Evolutionary conservation across 2,888 invertebrate species (phyloP), one percentile per base, ranked within the genome.

Genomic region (Machimus atricapillus): DNA sequence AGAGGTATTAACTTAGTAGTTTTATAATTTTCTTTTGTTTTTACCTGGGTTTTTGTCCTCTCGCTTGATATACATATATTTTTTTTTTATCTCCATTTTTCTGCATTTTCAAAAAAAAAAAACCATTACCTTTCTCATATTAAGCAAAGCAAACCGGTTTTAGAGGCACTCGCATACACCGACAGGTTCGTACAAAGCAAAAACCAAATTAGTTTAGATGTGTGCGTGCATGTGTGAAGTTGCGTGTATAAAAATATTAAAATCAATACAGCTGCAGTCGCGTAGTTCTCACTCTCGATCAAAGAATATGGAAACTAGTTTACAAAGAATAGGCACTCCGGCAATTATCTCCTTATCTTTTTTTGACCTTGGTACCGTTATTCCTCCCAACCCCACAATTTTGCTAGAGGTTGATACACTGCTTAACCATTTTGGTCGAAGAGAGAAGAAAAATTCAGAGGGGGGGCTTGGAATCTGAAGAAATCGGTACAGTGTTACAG

Each of bases 1-100:
- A 95, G 95, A 96, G 95, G 95, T 96, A 95, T 95, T 95, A 94
- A 94, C 92, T n/a, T n/a, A 91, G 90, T 90, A 93, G 93, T 93
- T n/a, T n/a, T 91, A 90, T 90, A 93, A 93, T 93, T 93, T n/a
- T 93, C 91, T 93, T 93, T 89, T 93, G 93, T 93, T 93, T n/a
- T 78, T 78, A 56, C 56, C 89, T 86, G 73, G 82, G 52, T 87
- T 87, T n/a, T 87, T 82, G 78, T 76, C 87, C 56, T 86, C 66
- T 87, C 23, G 37, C 85, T 19, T 86, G 74, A 81, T n/a, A n/a
- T n/a, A n/a, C n/a, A n/a, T n/a, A n/a, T n/a, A n/a, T n/a, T n/a
- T n/a, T n/a, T 88, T 81, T 79, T 88, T 76, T 79, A 87, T 85
- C 87, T 88, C 85, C 88, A 52, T 87, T 82, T n/a, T 66, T 34